These are phyloP conservation scores for Cataglyphis albicans DNA, from an alignment of 2,888 invertebrate genomes.

Conservation along the genomic window DNA sequence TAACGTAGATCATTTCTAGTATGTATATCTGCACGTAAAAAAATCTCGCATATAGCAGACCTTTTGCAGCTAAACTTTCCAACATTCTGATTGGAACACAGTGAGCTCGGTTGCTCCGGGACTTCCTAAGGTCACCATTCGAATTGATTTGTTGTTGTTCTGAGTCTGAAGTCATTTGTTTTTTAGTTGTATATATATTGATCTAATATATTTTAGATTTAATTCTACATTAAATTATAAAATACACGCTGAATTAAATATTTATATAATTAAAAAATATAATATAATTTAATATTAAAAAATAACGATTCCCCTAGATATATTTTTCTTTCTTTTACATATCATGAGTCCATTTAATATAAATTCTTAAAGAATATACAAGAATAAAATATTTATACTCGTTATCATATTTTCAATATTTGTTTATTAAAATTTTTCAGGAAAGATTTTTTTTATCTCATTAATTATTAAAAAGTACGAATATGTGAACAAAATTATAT, in stretches of 20 bases:
- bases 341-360: not conserved
- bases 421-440: not conserved
- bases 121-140: constrained; percentile 67
- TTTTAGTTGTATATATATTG: not conserved
- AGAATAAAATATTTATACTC: not conserved
- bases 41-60: constrained; percentile 74
- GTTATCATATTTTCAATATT: not conserved
- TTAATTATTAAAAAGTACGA: not conserved
- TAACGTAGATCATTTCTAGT: constrained; percentile 5
- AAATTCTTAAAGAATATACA: not conserved
- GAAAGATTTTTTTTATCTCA: not conserved
- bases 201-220: not conserved
- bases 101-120: constrained; percentile 40
- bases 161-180: constrained; percentile 26
- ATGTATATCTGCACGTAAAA: constrained; percentile 11
- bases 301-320: not conserved
- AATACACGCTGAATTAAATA: not conserved
- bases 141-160: constrained; percentile 44
- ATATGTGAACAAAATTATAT: not conserved
- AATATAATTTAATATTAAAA: not conserved
- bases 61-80: constrained; percentile 84
- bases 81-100: constrained; percentile 81
- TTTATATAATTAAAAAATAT: no score
- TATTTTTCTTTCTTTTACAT: not conserved
- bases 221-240: not conserved